phyloP scores from a whole-genome alignment of 2,113 vertebrate species.

The Montifringilla adamsi region DNA sequence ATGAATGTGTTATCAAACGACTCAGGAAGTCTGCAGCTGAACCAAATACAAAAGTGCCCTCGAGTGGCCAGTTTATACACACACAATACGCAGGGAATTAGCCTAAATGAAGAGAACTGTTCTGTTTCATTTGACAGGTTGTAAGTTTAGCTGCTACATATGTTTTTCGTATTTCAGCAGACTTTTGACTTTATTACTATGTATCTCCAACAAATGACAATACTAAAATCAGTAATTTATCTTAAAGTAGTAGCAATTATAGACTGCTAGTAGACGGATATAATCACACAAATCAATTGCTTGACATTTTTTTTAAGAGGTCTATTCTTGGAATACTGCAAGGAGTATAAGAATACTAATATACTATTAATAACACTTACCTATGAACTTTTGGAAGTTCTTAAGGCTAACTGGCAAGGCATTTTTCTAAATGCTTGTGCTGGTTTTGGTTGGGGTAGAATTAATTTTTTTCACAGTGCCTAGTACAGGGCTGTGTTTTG shows the following conservation, averaged over 20 bases:
- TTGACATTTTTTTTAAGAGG: not conserved
- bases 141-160: not conserved
- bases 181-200: not conserved
- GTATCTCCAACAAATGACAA: not conserved
- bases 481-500: not conserved
- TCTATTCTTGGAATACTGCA: not conserved
- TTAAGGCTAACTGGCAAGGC: not conserved
- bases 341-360: not conserved
- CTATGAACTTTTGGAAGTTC: not conserved
- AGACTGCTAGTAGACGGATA: not conserved
- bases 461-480: not conserved
- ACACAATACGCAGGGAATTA: not conserved
- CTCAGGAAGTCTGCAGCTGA: not conserved
- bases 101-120: not conserved
- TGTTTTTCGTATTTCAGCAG: not conserved
- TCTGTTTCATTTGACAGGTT: not conserved
- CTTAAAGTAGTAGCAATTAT: not conserved
- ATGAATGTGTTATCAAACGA: rapidly evolving
- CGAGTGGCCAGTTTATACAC: slow-evolving; percentile 6
- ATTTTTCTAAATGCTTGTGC: not conserved
- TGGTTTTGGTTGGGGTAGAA: not conserved
- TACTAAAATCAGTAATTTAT: not conserved
- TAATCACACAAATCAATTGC: not conserved
- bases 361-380: not conserved
- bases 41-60: slow-evolving; percentile 43